These are phyloP conservation scores for Xylota segnis DNA, from an alignment of 2,888 invertebrate species.

Conservation along the genomic window DNA sequence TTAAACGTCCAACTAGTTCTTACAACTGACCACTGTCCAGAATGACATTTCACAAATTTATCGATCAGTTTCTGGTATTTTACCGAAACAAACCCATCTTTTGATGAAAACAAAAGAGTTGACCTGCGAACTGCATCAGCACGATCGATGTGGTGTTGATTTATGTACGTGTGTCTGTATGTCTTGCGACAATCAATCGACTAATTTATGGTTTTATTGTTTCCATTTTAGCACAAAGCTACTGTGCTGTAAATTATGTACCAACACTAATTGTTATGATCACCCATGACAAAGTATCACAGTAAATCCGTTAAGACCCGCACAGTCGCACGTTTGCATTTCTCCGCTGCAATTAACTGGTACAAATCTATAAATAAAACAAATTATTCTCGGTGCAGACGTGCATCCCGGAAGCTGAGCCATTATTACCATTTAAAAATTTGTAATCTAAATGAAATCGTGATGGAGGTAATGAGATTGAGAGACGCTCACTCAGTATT, in stretches of 20 bases:
- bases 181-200: slow-evolving; percentile 35
- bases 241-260: slow-evolving; percentile 19
- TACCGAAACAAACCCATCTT: background rate
- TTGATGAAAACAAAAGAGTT: slow-evolving; percentile 57
- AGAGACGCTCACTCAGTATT: slow-evolving; percentile 34
- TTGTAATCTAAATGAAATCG: slow-evolving; percentile 73
- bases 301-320: slow-evolving; percentile 5
- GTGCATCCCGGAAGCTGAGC: slow-evolving; percentile 64
- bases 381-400: slow-evolving; percentile 42
- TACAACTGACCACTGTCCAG: too few species aligned
- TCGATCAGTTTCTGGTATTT: background rate
- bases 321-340: background rate
- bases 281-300: background rate
- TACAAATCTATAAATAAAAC: slow-evolving; percentile 60
- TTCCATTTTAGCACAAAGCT: slow-evolving; percentile 9
- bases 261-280: slow-evolving; percentile 21
- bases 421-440: slow-evolving; percentile 45
- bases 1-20: too few species aligned
- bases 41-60: background rate
- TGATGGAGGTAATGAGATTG: slow-evolving; percentile 71
- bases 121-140: slow-evolving; percentile 48
- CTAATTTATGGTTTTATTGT: slow-evolving; percentile 59
- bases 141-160: slow-evolving; percentile 20
- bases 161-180: slow-evolving; percentile 2
- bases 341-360: slow-evolving; percentile 13